phyloP scores from a whole-genome alignment of 1,140 invertebrate genomes.

The Drosophila ficusphila region DNA sequence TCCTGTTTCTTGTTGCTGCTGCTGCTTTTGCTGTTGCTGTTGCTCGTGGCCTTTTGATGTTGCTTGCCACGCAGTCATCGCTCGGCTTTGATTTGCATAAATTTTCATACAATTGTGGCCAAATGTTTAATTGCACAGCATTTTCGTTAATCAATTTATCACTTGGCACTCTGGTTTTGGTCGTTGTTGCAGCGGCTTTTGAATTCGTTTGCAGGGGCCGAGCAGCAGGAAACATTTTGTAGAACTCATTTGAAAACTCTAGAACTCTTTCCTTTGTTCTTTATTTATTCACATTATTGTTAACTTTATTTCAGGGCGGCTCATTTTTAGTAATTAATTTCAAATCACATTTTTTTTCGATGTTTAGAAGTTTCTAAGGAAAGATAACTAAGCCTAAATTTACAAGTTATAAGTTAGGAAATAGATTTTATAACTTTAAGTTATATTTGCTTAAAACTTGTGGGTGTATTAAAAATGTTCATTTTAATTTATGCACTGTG shows the following conservation, averaged over 20 bases:
- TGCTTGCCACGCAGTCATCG: constrained; percentile 71
- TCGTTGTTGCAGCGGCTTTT: constrained; percentile 40
- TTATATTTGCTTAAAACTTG: no score
- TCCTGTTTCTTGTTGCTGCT: constrained; percentile 37
- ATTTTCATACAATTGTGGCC: constrained; percentile 73
- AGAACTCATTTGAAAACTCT: constrained; percentile 56
- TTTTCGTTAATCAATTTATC: constrained; percentile 59
- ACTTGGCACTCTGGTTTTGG: constrained; percentile 33
- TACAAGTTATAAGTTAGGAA: no score
- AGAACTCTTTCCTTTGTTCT: neutral
- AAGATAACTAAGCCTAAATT: no score
- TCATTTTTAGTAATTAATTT: neutral
- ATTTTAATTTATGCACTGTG: no score
- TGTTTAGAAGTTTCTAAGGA: neutral
- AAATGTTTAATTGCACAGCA: constrained; percentile 66
- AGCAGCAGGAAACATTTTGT: constrained; percentile 73
- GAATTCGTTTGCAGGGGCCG: constrained; percentile 50
- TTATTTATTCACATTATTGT: constrained; percentile 27
- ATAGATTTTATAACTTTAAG: no score
- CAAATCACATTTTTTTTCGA: neutral
- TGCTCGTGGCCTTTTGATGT: constrained; percentile 54
- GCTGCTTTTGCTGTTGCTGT: constrained; percentile 38
- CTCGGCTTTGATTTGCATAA: constrained; percentile 74
- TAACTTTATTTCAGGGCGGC: neutral
- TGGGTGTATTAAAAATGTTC: no score